Base-by-base conservation (phyloP, 2,888 invertebrate genomes). In the Acanthococcus lagerstroemiae region DNA sequence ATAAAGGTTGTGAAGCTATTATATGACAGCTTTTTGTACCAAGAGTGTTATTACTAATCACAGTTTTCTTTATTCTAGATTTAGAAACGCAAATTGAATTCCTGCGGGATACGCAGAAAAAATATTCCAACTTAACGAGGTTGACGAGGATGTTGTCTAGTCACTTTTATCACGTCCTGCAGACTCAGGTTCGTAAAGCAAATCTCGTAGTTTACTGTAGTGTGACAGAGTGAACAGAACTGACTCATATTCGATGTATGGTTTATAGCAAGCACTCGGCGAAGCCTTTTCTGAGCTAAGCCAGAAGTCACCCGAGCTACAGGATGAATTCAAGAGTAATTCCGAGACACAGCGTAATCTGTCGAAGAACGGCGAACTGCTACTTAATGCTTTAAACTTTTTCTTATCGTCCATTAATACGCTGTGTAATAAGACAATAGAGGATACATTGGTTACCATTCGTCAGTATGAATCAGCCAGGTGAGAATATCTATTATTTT, bases 401-500 rank as follows among this genome's bases (percentile, higher is more conserved):
- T 99, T 99, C 80, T 91, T 91, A 74, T 94, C 91, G 57, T 90
- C 95, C 26, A 88, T 99, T 63, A 89, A 91, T 78, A 99, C 97
- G 19, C 82, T 99, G 73, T 92, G 95, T 78, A 89, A 95, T 79
- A 95, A 95, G 80, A 97, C 96, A 50, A 97, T 99, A 77, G 95
- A 96, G 76, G 97, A 99, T 77, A 96, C 89, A 2, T 77, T 90
- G 71, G 79, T 85, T 68, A 90, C 89, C 65, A 83, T 90, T 69
- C 82, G 84, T 73, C 83, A 85, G 73, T 89, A 87, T 75, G 89
- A 90, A 79, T 81, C 82, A 68, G 83, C 88, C 44, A 82, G 87
- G 86, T 90, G 73, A 82, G n/a, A 37, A 37, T 2, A 15, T 9
- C 37, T 37, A 3, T n/a, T n/a, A n/a, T n/a, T n/a, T n/a, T n/a